phyloP scores from a whole-genome alignment of 2,113 vertebrate species.

The Burhinus bistriatus region DNA sequence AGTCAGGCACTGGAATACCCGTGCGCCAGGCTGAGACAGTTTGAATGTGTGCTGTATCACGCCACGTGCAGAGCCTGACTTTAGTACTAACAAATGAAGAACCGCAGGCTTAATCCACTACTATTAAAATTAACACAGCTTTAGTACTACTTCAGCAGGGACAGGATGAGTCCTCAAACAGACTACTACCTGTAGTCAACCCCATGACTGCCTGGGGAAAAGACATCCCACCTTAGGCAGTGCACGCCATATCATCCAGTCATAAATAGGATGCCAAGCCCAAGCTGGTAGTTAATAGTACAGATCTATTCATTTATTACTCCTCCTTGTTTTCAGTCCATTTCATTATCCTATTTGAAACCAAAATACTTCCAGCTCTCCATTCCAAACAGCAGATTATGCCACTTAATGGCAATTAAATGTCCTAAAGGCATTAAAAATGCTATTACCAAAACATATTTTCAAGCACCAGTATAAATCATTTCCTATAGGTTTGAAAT shows the following conservation, averaged over 20 bases:
- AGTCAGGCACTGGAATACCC: accelerated
- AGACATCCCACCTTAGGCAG: background rate
- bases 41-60: accelerated
- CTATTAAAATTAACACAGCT: background rate
- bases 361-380: constrained; percentile 22
- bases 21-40: background rate
- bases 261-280: background rate
- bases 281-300: background rate
- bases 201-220: background rate
- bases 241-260: accelerated
- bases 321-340: background rate
- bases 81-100: background rate
- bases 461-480: background rate
- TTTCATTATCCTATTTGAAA: constrained; percentile 27
- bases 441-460: background rate
- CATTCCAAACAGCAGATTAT: background rate
- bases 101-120: background rate
- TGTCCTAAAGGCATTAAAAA: constrained; percentile 11
- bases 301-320: background rate
- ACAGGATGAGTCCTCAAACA: background rate
- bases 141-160: background rate
- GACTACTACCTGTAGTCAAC: background rate
- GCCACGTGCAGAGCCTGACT: background rate
- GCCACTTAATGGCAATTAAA: constrained; percentile 43
- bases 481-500: background rate